Conservation (phyloP, 2,888 invertebrate species). For the Dicranocentrus wangi region DNA sequence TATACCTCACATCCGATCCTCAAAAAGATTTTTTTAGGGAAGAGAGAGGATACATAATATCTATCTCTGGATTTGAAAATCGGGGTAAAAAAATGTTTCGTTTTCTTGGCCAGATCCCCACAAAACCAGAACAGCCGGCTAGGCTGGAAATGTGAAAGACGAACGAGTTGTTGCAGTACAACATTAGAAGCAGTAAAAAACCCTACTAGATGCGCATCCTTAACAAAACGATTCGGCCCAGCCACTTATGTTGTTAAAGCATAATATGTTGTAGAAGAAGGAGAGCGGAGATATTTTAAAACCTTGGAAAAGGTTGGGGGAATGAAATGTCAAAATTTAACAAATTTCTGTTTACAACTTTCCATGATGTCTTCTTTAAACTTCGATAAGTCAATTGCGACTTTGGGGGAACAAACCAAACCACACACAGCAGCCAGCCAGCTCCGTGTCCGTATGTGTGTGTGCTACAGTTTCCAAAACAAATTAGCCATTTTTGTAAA, state of each 20-base stretch:
- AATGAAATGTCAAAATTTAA: conserved; percentile 22
- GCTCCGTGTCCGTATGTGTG: too few relatives aligned
- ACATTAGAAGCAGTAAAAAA: conserved; percentile 25
- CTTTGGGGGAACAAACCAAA: too few relatives aligned
- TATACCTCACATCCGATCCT: too few relatives aligned
- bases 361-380: conserved; percentile 42
- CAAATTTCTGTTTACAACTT: conserved; percentile 44
- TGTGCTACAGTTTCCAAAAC: too few relatives aligned
- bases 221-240: conserved; percentile 59
- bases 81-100: too few relatives aligned
- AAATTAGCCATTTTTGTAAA: too few relatives aligned
- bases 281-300: conserved; percentile 21
- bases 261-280: conserved; percentile 37
- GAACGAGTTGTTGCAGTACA: too few relatives aligned
- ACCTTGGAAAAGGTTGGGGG: not conserved
- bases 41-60: too few relatives aligned
- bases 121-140: conserved; percentile 53
- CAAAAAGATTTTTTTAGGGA: too few relatives aligned
- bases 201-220: not conserved
- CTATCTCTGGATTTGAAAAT: conserved; percentile 7
- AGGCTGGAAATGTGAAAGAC: conserved; percentile 60
- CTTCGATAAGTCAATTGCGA: conserved; percentile 40
- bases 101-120: conserved; percentile 55
- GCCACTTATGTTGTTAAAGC: conserved; percentile 37
- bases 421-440: too few relatives aligned